These are phyloP conservation scores for Plagodis dolabraria DNA, from an alignment of 2,888 invertebrate genomes.

Conservation along the genomic window DNA sequence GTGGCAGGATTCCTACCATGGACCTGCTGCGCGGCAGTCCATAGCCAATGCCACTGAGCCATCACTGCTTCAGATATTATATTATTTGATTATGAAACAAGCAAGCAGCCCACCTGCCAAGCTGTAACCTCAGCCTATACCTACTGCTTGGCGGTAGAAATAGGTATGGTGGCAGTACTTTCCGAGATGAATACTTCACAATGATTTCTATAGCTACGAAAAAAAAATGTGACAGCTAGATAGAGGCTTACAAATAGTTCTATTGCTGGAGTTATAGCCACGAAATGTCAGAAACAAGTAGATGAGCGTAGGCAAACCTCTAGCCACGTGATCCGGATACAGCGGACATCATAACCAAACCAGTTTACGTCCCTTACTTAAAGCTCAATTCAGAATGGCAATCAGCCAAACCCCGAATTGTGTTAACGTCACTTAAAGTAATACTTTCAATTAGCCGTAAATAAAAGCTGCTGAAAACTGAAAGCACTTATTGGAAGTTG, in stretches of 20 bases:
- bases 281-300: slow-evolving; percentile 73
- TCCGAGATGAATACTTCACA: slow-evolving; percentile 17
- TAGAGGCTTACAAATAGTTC: slow-evolving; percentile 38
- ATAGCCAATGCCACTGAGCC: too few species aligned
- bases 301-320: slow-evolving; percentile 64
- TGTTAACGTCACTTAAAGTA: slow-evolving; percentile 51
- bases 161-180: background rate
- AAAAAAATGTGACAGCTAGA: slow-evolving; percentile 11
- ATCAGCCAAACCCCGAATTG: slow-evolving; percentile 59
- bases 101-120: too few species aligned
- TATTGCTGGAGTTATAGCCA: slow-evolving; percentile 55
- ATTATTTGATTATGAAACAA: too few species aligned
- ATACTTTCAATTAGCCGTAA: slow-evolving; percentile 39
- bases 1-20: too few species aligned
- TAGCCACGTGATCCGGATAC: slow-evolving; percentile 71
- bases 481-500: slow-evolving; percentile 40
- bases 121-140: too few species aligned
- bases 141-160: slow-evolving; percentile 17
- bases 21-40: too few species aligned
- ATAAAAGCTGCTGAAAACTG: slow-evolving; percentile 34
- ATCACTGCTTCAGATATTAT: too few species aligned
- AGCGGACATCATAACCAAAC: slow-evolving; percentile 65
- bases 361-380: slow-evolving; percentile 65
- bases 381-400: slow-evolving; percentile 71
- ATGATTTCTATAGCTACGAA: slow-evolving; percentile 11